Evolutionary conservation across 1,140 invertebrate species (phyloP).

Genomic region (Acyrthosiphon pisum): DNA sequence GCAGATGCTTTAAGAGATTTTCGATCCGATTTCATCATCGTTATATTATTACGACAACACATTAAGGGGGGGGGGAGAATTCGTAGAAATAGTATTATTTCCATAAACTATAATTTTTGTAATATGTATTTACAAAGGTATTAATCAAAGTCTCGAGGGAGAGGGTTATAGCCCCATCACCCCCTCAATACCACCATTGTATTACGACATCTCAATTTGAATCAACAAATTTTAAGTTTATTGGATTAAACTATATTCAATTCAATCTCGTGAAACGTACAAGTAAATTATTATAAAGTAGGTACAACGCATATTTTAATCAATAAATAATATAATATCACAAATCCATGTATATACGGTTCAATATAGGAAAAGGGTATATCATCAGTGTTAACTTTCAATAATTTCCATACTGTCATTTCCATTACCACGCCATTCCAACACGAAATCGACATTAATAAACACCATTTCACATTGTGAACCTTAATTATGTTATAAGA

Average conservation of each 20-base stretch:
- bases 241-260: neutral
- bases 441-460: conserved; percentile 6
- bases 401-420: neutral
- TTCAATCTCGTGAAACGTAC: neutral
- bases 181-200: neutral
- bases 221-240: neutral
- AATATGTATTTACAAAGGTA: neutral
- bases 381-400: conserved; percentile 6
- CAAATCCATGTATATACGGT: neutral
- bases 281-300: neutral
- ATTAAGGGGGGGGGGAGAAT: too few species aligned
- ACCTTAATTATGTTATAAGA: neutral
- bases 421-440: neutral
- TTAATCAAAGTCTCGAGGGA: neutral
- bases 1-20: neutral
- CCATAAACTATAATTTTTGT: neutral
- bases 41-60: too few species aligned
- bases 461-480: neutral
- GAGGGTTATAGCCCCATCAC: too few species aligned
- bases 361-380: neutral
- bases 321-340: conserved; percentile 20
- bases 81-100: neutral
- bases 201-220: neutral
- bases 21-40: too few species aligned
- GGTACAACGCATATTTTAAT: neutral